phyloP scores from a whole-genome alignment of 2,888 invertebrate species.

The Atrina japonica region DNA sequence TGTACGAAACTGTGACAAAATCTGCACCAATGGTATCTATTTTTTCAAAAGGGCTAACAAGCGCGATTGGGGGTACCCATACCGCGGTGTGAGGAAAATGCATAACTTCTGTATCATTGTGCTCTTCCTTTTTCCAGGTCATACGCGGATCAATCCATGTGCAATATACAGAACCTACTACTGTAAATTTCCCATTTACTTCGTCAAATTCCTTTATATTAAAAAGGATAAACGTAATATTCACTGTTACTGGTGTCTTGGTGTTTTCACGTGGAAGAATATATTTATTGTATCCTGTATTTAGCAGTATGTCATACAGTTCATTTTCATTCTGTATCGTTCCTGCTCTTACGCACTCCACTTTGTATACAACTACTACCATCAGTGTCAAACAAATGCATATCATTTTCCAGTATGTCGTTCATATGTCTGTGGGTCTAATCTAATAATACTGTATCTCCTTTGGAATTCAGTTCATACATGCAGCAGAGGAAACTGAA shows the following conservation, averaged over 20 bases:
- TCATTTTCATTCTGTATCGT: no score
- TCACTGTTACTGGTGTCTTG: conserved; percentile 31
- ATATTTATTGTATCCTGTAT: no score
- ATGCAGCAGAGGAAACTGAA: no score
- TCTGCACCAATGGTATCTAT: conserved; percentile 37
- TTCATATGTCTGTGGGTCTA: no score
- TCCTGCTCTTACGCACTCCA: no score
- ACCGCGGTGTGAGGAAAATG: conserved; percentile 23
- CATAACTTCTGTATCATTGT: conserved; percentile 28
- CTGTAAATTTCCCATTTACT: conserved; percentile 46
- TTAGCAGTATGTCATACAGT: no score
- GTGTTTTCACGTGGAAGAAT: no score
- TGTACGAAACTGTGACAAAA: conserved; percentile 28
- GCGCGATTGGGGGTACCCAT: conserved; percentile 45
- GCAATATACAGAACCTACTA: conserved; percentile 35
- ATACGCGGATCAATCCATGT: conserved; percentile 45
- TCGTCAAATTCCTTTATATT: conserved; percentile 52
- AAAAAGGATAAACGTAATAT: conserved; percentile 38
- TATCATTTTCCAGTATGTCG: no score
- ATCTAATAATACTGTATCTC: no score
- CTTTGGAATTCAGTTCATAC: no score
- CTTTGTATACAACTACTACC: no score
- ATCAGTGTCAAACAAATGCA: no score
- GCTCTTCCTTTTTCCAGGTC: conserved; percentile 39
- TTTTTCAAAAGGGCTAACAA: conserved; percentile 36